These are phyloP conservation scores for Microctonus hyperodae DNA, from an alignment of 2,888 invertebrate species.

Conservation along the genomic window DNA sequence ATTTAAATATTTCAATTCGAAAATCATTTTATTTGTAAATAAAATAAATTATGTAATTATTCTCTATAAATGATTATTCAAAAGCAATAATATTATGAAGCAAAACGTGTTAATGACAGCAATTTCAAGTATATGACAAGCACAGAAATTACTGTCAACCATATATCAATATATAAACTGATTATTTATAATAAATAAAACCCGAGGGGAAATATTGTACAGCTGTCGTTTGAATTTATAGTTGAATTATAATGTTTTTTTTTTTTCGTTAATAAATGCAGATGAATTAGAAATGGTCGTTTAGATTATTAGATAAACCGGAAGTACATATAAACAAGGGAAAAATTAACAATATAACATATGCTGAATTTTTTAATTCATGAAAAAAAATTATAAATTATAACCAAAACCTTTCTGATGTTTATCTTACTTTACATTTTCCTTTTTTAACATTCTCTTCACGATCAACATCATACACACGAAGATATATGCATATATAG, in stretches of 20 bases:
- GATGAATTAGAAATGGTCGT: constrained; percentile 42
- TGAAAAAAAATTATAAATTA: not conserved
- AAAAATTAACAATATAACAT: not conserved
- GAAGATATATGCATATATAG: not conserved
- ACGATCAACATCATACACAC: not conserved
- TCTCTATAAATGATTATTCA: not conserved
- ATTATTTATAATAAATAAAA: not conserved
- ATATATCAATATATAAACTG: not conserved
- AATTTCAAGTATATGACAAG: not conserved
- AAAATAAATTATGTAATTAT: not conserved
- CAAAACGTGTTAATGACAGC: not conserved
- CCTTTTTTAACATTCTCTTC: not conserved
- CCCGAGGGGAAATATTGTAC: too few species aligned
- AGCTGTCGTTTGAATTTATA: not conserved
- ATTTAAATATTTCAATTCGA: not conserved
- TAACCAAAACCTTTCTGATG: not conserved
- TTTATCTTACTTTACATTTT: constrained; percentile 1
- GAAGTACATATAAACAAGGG: constrained; percentile 38
- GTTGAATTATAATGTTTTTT: too few species aligned
- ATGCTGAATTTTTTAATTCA: not conserved
- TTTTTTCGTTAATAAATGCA: not conserved
- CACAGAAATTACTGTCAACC: not conserved
- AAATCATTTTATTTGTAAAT: not conserved
- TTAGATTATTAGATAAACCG: constrained; percentile 50
- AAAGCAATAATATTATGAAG: not conserved